phyloP scores from a whole-genome alignment of 2,113 vertebrate species.

The Paedocypris sp. region DNA sequence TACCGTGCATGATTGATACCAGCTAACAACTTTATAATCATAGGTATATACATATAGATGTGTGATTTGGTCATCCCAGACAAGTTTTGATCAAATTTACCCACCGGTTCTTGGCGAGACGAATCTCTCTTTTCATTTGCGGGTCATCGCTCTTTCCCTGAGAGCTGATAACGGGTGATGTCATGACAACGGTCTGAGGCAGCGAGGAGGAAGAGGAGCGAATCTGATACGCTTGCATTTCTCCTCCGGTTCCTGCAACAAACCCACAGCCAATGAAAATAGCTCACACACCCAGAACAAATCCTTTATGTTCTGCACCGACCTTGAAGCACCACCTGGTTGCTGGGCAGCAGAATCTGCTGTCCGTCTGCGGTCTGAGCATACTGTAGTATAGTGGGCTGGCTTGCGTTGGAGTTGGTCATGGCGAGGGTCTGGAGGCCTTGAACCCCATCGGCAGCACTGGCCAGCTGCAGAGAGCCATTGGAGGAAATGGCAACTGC shows the following conservation, averaged over 20 bases:
- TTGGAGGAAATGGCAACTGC: slow-evolving; percentile 94
- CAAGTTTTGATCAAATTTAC: not conserved
- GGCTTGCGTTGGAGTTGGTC: slow-evolving; percentile 80
- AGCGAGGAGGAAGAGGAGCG: slow-evolving; percentile 87
- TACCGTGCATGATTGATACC: not conserved
- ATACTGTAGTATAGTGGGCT: slow-evolving; percentile 91
- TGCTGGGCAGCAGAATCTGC: slow-evolving; percentile 95
- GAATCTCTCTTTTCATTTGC: slow-evolving; percentile 93
- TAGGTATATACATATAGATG: too few species aligned
- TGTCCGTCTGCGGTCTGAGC: slow-evolving; percentile 96
- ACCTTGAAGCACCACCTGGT: slow-evolving; percentile 98
- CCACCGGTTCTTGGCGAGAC: slow-evolving; percentile 97
- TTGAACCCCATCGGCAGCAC: slow-evolving; percentile 90
- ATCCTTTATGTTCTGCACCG: slow-evolving; percentile 27
- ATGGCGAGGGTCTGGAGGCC: slow-evolving; percentile 92
- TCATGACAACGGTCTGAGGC: slow-evolving; percentile 50
- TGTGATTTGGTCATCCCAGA: too few species aligned
- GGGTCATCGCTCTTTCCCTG: slow-evolving; percentile 59
- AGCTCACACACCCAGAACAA: too few species aligned
- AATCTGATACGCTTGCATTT: slow-evolving; percentile 97
- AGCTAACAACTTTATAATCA: not conserved
- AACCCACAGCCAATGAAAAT: not conserved
- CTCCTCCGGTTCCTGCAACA: slow-evolving; percentile 79
- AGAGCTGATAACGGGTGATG: slow-evolving; percentile 30
- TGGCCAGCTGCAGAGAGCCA: slow-evolving; percentile 92